Evolutionary conservation across 2,113 vertebrate species (phyloP).

Genomic region (Xenopus tropicalis): DNA sequence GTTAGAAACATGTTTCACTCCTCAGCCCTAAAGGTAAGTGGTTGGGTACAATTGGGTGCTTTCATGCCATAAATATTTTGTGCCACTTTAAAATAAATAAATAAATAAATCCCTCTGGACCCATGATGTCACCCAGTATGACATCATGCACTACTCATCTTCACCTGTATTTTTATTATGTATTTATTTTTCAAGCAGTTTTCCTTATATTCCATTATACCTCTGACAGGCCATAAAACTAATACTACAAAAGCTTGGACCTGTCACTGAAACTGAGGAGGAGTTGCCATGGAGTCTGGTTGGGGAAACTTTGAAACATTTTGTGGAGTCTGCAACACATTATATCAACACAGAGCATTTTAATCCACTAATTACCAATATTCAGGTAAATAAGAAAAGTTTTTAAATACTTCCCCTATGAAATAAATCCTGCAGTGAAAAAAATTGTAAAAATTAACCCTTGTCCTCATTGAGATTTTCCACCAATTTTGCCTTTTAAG

Average conservation of each 20-base stretch:
- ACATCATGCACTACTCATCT: too few relatives aligned
- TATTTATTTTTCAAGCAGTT: too few relatives aligned
- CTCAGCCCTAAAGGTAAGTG: conserved; percentile 72
- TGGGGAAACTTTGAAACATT: conserved; percentile 76
- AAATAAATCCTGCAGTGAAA: too few relatives aligned
- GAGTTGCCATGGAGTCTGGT: conserved; percentile 75
- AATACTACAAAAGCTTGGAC: conserved; percentile 81
- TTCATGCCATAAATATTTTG: too few relatives aligned
- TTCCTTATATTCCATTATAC: background rate
- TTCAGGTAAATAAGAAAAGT: conserved; percentile 68
- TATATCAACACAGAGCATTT: conserved; percentile 80
- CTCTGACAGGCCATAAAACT: conserved; percentile 72
- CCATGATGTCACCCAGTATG: too few relatives aligned
- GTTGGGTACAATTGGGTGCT: background rate
- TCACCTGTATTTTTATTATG: too few relatives aligned
- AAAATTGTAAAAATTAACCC: too few relatives aligned
- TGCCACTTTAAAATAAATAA: too few relatives aligned
- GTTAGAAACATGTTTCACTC: conserved; percentile 94
- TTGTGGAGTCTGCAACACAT: conserved; percentile 69
- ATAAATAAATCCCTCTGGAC: too few relatives aligned
- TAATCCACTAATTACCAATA: conserved; percentile 75
- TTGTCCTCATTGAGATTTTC: too few relatives aligned
- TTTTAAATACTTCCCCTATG: too few relatives aligned
- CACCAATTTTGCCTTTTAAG: conserved; percentile 45
- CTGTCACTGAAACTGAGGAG: conserved; percentile 62